A percentile compares a stretch with the other conserved stretches of the same genome.
phyloP scores from a whole-genome alignment of 2,888 invertebrate genomes.

The Drosophila affinis region DNA sequence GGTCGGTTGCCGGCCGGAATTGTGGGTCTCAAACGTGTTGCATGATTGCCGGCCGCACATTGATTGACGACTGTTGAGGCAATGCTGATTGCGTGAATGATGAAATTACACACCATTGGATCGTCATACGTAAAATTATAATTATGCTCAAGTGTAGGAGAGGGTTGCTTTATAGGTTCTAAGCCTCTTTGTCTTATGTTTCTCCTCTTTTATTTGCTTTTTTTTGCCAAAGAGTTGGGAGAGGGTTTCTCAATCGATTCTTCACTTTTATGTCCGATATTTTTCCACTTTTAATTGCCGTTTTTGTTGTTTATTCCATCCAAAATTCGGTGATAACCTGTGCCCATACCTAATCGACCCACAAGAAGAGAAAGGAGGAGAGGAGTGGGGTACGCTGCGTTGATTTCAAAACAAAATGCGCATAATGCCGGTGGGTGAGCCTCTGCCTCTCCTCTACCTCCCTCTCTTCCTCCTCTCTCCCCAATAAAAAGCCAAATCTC shows the following conservation, averaged over 20 bases:
- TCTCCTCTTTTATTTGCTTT: neutral
- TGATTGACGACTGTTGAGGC: constrained; percentile 13
- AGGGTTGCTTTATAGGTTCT: neutral
- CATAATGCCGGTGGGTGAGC: constrained; percentile 44
- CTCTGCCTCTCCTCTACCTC: no score
- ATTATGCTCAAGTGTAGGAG: neutral
- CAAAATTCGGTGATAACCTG: constrained; percentile 26
- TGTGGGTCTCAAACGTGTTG: constrained; percentile 45
- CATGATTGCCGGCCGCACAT: constrained; percentile 15
- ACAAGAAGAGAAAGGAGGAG: constrained; percentile 21
- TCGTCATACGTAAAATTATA: constrained; percentile 6
- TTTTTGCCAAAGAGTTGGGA: constrained; percentile 7
- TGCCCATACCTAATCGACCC: constrained; percentile 43
- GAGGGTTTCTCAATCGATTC: neutral
- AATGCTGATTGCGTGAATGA: constrained; percentile 12
- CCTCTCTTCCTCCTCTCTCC: neutral
- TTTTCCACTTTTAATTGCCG: constrained; percentile 3
- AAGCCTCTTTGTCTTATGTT: neutral
- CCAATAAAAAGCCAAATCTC: constrained; percentile 35
- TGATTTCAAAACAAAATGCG: constrained; percentile 49
- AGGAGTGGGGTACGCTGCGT: neutral
- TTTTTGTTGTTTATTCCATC: constrained; percentile 14
- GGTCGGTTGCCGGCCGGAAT: constrained; percentile 29
- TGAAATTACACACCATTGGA: constrained; percentile 16
- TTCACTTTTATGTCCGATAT: neutral